These are phyloP conservation scores for Gambelia wislizenii DNA, from an alignment of 2,797 vertebrate genomes.

Conservation along the genomic window DNA sequence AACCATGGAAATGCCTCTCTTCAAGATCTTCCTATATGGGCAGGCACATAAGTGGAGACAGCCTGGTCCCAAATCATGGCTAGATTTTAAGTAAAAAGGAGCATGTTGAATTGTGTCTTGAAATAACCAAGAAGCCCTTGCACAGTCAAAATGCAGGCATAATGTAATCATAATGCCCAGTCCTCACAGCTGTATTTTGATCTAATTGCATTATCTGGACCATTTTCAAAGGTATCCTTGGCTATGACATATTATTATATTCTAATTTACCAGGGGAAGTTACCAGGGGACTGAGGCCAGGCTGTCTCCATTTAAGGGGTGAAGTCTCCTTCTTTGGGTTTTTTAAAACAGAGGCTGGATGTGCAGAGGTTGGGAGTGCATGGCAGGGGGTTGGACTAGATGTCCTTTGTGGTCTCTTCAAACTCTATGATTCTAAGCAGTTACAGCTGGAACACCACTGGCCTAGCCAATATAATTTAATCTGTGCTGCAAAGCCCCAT, in stretches of 20 bases:
- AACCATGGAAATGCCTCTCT: not conserved
- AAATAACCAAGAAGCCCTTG: not conserved
- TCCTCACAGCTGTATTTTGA: not conserved
- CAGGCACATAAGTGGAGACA: not conserved
- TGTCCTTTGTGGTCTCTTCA: no score
- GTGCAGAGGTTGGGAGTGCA: not conserved
- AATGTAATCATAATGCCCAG: not conserved
- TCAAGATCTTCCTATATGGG: not conserved
- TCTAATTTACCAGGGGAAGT: not conserved
- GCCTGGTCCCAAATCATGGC: not conserved
- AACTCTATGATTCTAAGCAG: not conserved
- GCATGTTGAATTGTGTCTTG: not conserved
- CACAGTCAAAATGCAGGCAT: not conserved
- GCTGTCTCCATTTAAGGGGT: no score
- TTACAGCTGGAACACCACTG: not conserved
- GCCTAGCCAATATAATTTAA: not conserved
- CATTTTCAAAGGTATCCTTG: not conserved
- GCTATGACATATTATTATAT: not conserved
- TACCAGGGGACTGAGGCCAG: not conserved
- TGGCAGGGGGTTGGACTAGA: no score
- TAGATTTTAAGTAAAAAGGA: not conserved
- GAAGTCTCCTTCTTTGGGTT: not conserved
- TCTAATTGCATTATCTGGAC: not conserved
- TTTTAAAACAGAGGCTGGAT: no score
- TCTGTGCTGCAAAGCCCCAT: not conserved